Evolutionary conservation across 2,113 vertebrate species (phyloP).

Genomic region (Asarcornis scutulata): DNA sequence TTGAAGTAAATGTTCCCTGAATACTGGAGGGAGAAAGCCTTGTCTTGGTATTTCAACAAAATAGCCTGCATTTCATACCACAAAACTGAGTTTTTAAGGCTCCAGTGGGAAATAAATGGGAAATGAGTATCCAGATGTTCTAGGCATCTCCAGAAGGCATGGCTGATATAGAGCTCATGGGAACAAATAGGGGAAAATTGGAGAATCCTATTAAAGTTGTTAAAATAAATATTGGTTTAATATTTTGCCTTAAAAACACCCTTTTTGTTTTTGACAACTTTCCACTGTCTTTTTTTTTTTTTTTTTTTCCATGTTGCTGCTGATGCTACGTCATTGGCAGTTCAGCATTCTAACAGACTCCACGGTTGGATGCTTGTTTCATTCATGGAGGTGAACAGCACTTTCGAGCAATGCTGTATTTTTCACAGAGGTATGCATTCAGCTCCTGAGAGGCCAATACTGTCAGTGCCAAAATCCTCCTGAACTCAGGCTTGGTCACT

Average conservation of each 20-base stretch:
- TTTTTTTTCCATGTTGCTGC: fast-evolving
- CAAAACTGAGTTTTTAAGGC: neutral
- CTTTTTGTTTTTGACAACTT: neutral
- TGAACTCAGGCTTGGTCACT: neutral
- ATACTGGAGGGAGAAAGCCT: neutral
- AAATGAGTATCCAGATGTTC: neutral
- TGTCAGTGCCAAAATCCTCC: neutral
- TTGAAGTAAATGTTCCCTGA: neutral
- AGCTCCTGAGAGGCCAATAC: neutral
- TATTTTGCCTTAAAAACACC: neutral
- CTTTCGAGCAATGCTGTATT: neutral
- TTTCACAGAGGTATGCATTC: neutral
- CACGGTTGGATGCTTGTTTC: neutral
- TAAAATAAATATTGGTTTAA: constrained; percentile 26
- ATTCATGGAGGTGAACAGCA: fast-evolving
- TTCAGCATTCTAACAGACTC: neutral
- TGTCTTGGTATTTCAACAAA: neutral
- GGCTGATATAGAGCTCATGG: neutral
- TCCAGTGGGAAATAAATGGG: constrained; percentile 13
- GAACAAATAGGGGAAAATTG: neutral
- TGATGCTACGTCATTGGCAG: neutral
- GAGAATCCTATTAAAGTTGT: neutral
- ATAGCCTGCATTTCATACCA: neutral
- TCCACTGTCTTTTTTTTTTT: neutral
- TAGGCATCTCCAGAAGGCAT: neutral